Evolutionary conservation across 64 coral and sea anemone genomes (phyloP), one percentile per base, ranked within the genome.

Genomic region (Stylophora pistillata): DNA sequence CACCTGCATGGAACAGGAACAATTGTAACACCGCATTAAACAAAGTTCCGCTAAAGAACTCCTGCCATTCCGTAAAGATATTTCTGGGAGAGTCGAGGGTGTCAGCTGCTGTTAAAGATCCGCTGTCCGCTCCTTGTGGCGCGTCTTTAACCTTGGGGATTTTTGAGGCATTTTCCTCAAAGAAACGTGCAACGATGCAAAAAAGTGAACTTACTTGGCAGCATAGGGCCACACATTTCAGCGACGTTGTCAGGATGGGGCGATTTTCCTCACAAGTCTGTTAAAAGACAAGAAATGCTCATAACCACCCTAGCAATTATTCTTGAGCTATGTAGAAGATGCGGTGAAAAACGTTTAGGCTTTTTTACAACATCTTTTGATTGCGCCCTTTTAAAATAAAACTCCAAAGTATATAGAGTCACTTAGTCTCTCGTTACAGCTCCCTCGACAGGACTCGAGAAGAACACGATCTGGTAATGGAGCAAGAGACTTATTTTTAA

Each of bases 31-130:
- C 88, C 29, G 88, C 31, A 88, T 20, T 81, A 12, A 78, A 94
- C 56, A 98, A 15, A 52, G 87, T 91, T 16, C 75, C 73, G 73
- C 95, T 91, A n/a, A 98, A 98, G 72, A 98, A 98, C 73, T 98
- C 95, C 72, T 91, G 55, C 95, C 95, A 98, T 77, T 98, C 95
- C 4, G 61, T 78, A n/a, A 91, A 55, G 52, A 98, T 72, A 81
- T 97, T 94, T 85, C 82, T 76, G 12, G 95, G 95, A 64, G 87
- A 89, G 15, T 74, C 76, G 4, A 47, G 29, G 58, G 57, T 25
- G 28, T 69, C 58, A 58, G 26, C 55, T 25, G 52, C 58, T 14
- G 20, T 54, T 47, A 32, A n/a, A 26, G 31, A 54, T 84, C 30
- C 18, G 34, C 0, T 28, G 55, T 73, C 21, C 84, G 13, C 23